Evolutionary conservation across 2,888 invertebrate species (phyloP), one percentile per base, ranked within the genome.

Genomic region (Rhagonycha lutea): DNA sequence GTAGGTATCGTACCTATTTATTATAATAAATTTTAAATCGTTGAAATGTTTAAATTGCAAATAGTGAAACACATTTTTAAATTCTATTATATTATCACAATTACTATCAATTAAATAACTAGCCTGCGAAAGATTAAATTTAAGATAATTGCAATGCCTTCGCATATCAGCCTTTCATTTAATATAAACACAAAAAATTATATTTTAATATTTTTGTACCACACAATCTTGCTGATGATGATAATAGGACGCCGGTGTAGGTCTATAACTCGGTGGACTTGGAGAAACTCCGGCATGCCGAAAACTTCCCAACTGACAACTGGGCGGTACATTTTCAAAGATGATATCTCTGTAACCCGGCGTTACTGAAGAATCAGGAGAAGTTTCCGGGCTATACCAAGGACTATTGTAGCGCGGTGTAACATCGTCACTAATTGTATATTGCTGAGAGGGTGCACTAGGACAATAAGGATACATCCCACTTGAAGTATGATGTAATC

Each of bases 171-270:
- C 47, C 47, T 47, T 47, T 47, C 47, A 47, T 47, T 47, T 28
- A 68, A 68, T 29, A 32, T 32, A 18, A 47, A 47, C 28, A 29
- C 12, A 73, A 65, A 61, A 68, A 70, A 70, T 69, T 71, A 79
- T 63, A 67, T 71, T 77, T 81, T 85, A 88, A 86, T 88, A 88
- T 79, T 88, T 88, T 80, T 87, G 87, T 68, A 90, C 90, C 68
- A 91, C 90, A 86, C 91, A 92, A 80, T 92, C 91, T 85, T 91
- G 91, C 82, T 91, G 91, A 81, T 91, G 91, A 82, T 91, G 91
- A 81, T 91, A 91, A 81, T 89, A 88, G 78, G 91, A 89, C 81
- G 90, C 89, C 73, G 90, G 73, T 81, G 83, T 89, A 87, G 84
- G 89, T 87, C 86, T 89, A 88, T 81, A 90, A 87, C 75, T 89